Base-by-base conservation (phyloP, 2,113 vertebrate species). In the Cavia porcellus region DNA sequence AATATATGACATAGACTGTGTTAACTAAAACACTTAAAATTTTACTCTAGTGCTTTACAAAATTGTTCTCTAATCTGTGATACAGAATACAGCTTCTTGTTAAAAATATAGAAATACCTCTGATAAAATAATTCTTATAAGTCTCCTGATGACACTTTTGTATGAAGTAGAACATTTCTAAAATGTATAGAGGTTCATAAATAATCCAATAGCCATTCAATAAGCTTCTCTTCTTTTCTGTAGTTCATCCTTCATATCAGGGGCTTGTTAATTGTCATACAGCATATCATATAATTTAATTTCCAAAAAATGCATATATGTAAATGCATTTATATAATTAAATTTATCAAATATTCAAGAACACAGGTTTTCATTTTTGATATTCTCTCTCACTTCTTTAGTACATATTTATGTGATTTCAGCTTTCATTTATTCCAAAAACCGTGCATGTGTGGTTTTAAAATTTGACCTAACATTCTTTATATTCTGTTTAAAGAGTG, bases 311-410 rank as follows among this genome's bases (percentile, higher is more conserved):
- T 64, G 47, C 4, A 75, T 50, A 38, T 47, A 81, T 50, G 75
- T 38, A 77, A n/a, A 59, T 72, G 20, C 5, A 83, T 83, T 8
- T 81, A 89, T 55, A 64, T 81, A 80, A 81, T 30, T 11, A 52
- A 81, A 20, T 75, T 85, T 47, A 81, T 1, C n/a, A 86, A 90
- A 92, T 86, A 86, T 59, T 92, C 74, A 89, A 92, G 8, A 10
- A 25, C 32, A 62, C 38, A 32, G 10, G 50, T 82, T 70, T 72
- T 74, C 1, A 17, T 22, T 87, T 95, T 19, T 61, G 7, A 95
- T 91, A 90, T 83, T 55, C 10, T n/a, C 20, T 42, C 35, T 17
- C 20, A 80, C 7, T 82, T 59, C 5, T 59, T 17, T 30, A 28
- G 61, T 22, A 80, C 22, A 55, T 25, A 75, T 88, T 45, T 83